A percentile compares a stretch with the other conserved stretches of the same genome.
Conservation (phyloP, 2,113 vertebrate species). For the Arenaria interpres region DNA sequence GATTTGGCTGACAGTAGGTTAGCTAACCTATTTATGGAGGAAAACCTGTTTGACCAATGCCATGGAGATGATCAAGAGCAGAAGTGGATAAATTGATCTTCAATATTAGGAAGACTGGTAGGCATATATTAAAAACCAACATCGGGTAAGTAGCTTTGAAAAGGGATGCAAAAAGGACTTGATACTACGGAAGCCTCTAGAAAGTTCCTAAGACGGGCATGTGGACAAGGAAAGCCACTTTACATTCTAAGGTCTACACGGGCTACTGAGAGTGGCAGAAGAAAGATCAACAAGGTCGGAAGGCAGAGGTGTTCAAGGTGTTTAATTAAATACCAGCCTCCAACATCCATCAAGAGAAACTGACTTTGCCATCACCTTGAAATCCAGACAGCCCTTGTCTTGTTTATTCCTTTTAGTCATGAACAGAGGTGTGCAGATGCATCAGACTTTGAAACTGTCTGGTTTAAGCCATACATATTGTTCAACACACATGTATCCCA, state of each 20-base stretch:
- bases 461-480: not conserved
- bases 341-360: accelerated
- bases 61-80: not conserved
- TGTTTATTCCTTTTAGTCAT: not conserved
- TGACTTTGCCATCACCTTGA: not conserved
- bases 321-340: not conserved
- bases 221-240: not conserved
- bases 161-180: not conserved
- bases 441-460: not conserved
- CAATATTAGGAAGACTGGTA: not conserved
- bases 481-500: not conserved
- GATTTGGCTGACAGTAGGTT: not conserved
- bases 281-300: not conserved
- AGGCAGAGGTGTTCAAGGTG: not conserved
- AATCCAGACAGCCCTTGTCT: not conserved
- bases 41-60: not conserved
- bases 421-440: not conserved
- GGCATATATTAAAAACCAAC: not conserved
- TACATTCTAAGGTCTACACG: not conserved
- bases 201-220: not conserved
- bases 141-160: not conserved
- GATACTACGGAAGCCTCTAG: not conserved
- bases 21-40: not conserved
- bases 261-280: not conserved
- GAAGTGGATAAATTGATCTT: not conserved